These are phyloP conservation scores for Pangasianodon gigas DNA, from an alignment of 2,113 vertebrate genomes.

Conservation along the genomic window DNA sequence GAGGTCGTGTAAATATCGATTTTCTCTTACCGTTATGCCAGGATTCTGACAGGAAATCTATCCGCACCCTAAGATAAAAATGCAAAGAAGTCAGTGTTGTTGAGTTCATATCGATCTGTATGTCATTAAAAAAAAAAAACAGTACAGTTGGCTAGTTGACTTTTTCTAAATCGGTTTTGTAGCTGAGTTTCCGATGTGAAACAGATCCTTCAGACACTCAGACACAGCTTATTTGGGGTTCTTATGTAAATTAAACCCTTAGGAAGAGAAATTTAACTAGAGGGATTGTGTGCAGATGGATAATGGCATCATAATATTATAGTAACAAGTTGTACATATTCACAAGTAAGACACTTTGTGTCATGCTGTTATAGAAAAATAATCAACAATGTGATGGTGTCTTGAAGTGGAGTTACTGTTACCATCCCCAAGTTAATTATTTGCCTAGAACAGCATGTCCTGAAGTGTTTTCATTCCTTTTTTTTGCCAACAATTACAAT, in stretches of 20 bases:
- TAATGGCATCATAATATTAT: neutral
- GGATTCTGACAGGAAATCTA: slow-evolving; percentile 50
- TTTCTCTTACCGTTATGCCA: neutral
- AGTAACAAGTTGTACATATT: no score
- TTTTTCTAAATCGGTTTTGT: neutral
- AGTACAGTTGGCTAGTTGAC: neutral
- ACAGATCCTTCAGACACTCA: neutral
- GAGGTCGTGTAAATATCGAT: slow-evolving; percentile 39
- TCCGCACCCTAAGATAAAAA: slow-evolving; percentile 15
- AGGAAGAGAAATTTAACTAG: neutral
- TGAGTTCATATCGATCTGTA: neutral
- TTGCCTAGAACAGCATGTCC: no score
- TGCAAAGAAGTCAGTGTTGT: neutral
- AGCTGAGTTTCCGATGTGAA: neutral
- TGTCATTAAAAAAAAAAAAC: neutral
- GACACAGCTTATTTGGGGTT: neutral
- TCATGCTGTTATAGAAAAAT: neutral
- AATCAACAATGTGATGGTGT: neutral
- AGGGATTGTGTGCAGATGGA: neutral
- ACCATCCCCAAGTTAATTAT: neutral
- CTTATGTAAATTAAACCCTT: neutral
- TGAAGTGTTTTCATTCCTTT: neutral
- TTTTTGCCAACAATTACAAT: no score
- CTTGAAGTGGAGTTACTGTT: neutral
- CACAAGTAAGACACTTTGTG: neutral